Base-by-base conservation (phyloP, 2,113 vertebrate species). In the Periophthalmodon schlosseri region DNA sequence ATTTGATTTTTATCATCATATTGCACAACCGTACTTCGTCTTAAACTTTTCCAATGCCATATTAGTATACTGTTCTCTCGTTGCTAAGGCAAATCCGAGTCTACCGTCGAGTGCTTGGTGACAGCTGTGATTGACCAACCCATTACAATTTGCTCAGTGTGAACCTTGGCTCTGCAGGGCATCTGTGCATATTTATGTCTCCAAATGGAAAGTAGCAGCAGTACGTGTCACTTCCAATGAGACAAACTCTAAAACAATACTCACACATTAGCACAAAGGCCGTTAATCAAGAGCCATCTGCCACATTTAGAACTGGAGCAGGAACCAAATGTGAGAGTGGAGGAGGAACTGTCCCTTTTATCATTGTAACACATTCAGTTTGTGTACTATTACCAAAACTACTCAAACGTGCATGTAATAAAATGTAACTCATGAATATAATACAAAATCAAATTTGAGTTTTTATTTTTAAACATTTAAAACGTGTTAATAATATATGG, bases 171-270 rank as follows among this genome's bases (percentile, higher is more conserved):
- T 61, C 21, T 69, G 36, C 21, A 0, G 0, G 68, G 78, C 66
- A 66, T 76, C 75, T 87, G 86, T 84, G 83, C 81, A 90, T 88
- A 84, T 82, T 39, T 74, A 28, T 46, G 50, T 67, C 72, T 72
- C 24, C 47, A 24, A 15, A n/a, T 0, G 57, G 58, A 69, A 36
- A 7, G 71, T 18, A 63, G 28, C 60, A 69, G 39, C 6, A 4
- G 18, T 14, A 13, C 44, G 67, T 60, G 47, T 67, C 61, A 66
- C 34, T 49, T 52, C 18, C 16, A 52, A 70, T 20, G 24, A 13
- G 11, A 21, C 34, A 64, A 54, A 20, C 33, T 47, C n/a, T 56
- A 56, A 56, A 21, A 60, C 70, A 54, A 52, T 24, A 60, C 21
- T 5, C 3, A 34, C 2, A 4, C n/a, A 21, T n/a, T 13, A 13